These are phyloP conservation scores for Ctenoplectra terminalis DNA, from an alignment of 1,140 invertebrate species.

Conservation along the genomic window DNA sequence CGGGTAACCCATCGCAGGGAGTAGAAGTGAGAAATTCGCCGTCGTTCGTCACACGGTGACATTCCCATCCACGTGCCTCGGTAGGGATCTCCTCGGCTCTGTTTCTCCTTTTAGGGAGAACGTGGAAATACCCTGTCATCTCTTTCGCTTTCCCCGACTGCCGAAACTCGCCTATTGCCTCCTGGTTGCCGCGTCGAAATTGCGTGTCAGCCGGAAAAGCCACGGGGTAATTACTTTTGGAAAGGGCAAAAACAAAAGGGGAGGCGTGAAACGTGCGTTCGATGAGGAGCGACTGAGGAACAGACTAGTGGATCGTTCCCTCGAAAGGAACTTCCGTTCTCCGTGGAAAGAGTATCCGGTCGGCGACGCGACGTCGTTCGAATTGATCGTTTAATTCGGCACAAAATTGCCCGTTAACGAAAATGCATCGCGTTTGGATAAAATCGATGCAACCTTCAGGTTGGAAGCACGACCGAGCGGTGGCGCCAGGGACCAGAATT, in stretches of 20 bases:
- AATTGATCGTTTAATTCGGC: constrained; percentile 27
- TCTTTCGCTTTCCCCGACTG: constrained; percentile 37
- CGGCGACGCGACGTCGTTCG: background rate
- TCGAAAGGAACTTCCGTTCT: background rate
- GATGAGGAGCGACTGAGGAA: no score
- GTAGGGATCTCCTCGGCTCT: constrained; percentile 13
- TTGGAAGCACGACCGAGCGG: constrained; percentile 54
- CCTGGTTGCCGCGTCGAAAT: constrained; percentile 40
- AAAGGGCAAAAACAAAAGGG: constrained; percentile 31
- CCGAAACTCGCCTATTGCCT: constrained; percentile 50
- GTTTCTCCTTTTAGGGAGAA: constrained; percentile 47
- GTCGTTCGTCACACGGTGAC: constrained; percentile 74
- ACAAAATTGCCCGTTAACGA: constrained; percentile 32
- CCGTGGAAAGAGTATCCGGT: background rate
- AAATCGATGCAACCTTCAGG: constrained; percentile 64
- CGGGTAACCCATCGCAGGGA: constrained; percentile 65
- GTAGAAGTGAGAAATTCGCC: constrained; percentile 70
- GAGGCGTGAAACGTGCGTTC: background rate
- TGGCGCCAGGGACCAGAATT: constrained; percentile 61
- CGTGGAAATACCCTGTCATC: constrained; percentile 76
- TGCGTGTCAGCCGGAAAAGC: constrained; percentile 59
- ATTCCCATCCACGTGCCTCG: constrained; percentile 66
- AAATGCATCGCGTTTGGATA: constrained; percentile 23
- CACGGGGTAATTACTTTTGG: constrained; percentile 45
- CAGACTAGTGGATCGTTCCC: background rate